These are phyloP conservation scores for Glandiceps talaboti DNA, from an alignment of 53 echinoderm and acorn worm genomes.

Conservation along the genomic window DNA sequence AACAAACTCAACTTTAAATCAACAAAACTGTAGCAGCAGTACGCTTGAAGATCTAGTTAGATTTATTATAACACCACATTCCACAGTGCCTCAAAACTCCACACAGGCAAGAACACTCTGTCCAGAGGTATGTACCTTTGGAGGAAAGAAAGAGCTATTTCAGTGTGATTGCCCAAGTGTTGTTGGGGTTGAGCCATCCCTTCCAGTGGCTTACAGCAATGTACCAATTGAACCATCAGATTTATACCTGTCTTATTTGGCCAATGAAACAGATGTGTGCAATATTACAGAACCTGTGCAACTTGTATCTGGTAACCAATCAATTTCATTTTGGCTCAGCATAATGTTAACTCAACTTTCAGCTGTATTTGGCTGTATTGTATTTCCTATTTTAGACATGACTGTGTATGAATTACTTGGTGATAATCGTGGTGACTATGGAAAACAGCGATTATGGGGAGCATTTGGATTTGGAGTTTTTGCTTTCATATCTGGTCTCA, in stretches of 20 bases:
- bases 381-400: slow-evolving; percentile 73
- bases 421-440: slow-evolving; percentile 44
- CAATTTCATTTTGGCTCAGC: slow-evolving; percentile 31
- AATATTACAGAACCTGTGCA: background rate
- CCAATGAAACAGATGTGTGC: background rate
- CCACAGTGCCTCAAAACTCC: background rate
- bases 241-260: no score
- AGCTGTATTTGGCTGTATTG: slow-evolving; percentile 58
- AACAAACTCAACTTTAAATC: background rate
- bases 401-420: slow-evolving; percentile 58
- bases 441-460: slow-evolving; percentile 69
- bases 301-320: background rate
- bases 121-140: background rate
- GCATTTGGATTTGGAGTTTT: slow-evolving; percentile 74
- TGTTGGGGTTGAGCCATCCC: background rate
- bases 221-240: no score
- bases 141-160: background rate
- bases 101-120: background rate
- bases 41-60: background rate
- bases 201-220: background rate
- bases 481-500: slow-evolving; percentile 47
- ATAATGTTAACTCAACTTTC: slow-evolving; percentile 40
- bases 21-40: background rate
- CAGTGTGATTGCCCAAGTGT: background rate
- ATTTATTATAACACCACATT: background rate